phyloP scores from a whole-genome alignment of 2,888 invertebrate species.

The Lithophane socia region DNA sequence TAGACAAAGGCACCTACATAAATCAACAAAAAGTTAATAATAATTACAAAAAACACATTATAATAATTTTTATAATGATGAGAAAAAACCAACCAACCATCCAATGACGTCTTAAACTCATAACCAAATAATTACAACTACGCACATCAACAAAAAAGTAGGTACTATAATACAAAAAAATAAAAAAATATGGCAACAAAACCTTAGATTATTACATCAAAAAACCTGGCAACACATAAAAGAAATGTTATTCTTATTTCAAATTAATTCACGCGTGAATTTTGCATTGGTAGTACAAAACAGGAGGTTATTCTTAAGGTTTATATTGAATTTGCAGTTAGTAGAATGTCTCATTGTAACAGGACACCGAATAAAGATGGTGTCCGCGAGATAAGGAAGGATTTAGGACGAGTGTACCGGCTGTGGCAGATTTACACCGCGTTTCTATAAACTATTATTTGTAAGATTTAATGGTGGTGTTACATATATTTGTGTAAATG shows the following conservation, averaged over 20 bases:
- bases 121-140: conserved; percentile 71
- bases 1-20: neutral
- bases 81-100: conserved; percentile 61
- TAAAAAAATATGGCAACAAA: conserved; percentile 59
- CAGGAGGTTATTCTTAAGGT: conserved; percentile 70
- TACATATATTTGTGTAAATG: conserved; percentile 37
- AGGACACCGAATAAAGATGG: conserved; percentile 81
- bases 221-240: conserved; percentile 62
- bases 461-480: conserved; percentile 69
- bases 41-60: conserved; percentile 6
- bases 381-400: conserved; percentile 82
- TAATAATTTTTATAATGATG: conserved; percentile 5
- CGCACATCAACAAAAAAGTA: conserved; percentile 54
- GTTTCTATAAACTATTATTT: conserved; percentile 74
- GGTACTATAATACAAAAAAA: conserved; percentile 49
- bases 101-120: conserved; percentile 69
- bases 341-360: conserved; percentile 80
- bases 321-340: conserved; percentile 77
- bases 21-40: conserved; percentile 26
- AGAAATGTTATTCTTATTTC: conserved; percentile 71
- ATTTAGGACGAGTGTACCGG: conserved; percentile 76
- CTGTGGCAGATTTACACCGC: conserved; percentile 73
- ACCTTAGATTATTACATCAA: conserved; percentile 67
- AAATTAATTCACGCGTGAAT: conserved; percentile 85
- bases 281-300: conserved; percentile 76